These are phyloP conservation scores for Lepus americanus DNA, from an alignment of 2,113 vertebrate genomes.

Conservation along the genomic window DNA sequence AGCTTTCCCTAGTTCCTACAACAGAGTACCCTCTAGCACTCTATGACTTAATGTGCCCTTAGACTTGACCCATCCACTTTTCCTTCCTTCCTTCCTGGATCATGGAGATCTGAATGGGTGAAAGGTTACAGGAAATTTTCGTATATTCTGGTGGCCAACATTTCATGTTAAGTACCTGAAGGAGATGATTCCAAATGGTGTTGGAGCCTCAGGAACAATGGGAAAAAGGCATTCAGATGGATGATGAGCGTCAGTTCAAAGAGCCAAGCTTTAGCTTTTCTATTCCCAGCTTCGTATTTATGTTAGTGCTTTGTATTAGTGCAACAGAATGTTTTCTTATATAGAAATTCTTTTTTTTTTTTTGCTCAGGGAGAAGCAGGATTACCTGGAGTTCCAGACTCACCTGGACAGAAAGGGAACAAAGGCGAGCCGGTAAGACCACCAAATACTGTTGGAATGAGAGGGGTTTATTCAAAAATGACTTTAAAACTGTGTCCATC, in stretches of 20 bases:
- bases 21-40: background rate
- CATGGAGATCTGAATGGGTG: background rate
- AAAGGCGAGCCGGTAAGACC: slow-evolving; percentile 91
- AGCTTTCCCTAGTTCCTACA: background rate
- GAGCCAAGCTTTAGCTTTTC: background rate
- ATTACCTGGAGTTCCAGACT: slow-evolving; percentile 88
- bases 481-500: background rate
- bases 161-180: background rate
- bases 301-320: background rate
- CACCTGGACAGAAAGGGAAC: slow-evolving; percentile 90
- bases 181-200: background rate
- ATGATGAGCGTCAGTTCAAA: background rate
- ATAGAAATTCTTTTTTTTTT: slow-evolving; percentile 47
- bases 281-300: background rate
- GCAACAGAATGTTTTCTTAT: slow-evolving; percentile 51
- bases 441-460: background rate
- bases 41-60: background rate
- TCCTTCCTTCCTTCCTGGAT: background rate
- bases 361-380: slow-evolving; percentile 91
- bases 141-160: background rate
- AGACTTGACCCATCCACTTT: background rate
- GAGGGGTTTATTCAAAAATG: background rate
- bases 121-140: background rate
- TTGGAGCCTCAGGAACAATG: background rate
- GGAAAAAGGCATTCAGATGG: background rate